Conservation (phyloP, 2,113 vertebrate species). For the Tachysurus fulvidraco region DNA sequence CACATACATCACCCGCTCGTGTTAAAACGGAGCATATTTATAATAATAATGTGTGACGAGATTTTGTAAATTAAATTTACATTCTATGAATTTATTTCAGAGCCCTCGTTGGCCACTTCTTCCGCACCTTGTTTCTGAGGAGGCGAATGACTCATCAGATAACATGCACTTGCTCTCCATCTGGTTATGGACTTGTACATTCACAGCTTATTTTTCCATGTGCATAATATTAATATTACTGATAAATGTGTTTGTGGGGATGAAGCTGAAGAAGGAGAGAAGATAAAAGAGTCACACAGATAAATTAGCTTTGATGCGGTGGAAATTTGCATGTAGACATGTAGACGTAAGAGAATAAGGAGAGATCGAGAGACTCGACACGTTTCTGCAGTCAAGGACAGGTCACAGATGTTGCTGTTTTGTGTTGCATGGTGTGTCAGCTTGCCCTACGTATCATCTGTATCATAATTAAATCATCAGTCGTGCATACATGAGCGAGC, state of each 20-base stretch:
- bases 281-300: no score
- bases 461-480: conserved; percentile 60
- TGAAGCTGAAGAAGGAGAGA: background rate
- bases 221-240: background rate
- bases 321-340: background rate
- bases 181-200: conserved; percentile 14
- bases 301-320: background rate
- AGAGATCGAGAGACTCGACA: background rate
- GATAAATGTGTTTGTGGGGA: background rate
- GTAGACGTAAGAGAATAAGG: background rate
- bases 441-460: conserved; percentile 37
- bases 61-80: background rate
- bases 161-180: conserved; percentile 15
- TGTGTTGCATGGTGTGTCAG: conserved; percentile 43
- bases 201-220: background rate
- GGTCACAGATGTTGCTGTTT: conserved; percentile 35
- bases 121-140: background rate
- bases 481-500: conserved; percentile 44
- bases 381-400: background rate
- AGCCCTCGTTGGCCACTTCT: background rate
- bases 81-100: conserved; percentile 20
- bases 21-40: background rate
- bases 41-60: background rate
- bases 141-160: conserved; percentile 27
- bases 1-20: background rate